Evolutionary conservation across 2,113 vertebrate genomes (phyloP).

Genomic region (Caloenas nicobarica): DNA sequence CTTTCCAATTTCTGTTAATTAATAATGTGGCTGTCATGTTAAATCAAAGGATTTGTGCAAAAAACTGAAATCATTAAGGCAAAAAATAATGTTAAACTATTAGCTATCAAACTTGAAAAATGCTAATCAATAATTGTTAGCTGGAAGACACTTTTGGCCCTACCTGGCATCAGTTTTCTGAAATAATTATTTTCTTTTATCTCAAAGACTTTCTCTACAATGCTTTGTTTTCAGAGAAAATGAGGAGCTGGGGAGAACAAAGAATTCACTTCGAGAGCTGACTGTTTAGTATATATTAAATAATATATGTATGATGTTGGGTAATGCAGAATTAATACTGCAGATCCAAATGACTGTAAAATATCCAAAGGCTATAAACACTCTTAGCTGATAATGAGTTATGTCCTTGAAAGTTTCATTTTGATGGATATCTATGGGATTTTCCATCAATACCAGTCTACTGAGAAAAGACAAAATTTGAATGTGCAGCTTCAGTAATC

Average conservation of each 20-base stretch:
- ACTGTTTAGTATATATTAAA: constrained; percentile 22
- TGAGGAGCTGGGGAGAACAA: not conserved
- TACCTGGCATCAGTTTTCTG: not conserved
- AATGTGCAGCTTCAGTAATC: constrained; percentile 30
- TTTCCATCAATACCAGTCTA: constrained; percentile 50
- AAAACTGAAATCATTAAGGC: not conserved
- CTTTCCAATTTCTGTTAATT: constrained; percentile 24
- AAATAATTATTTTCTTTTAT: constrained; percentile 16
- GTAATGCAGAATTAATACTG: not conserved
- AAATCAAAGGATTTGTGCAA: constrained; percentile 10
- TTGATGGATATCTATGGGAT: constrained; percentile 58
- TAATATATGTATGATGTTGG: not conserved
- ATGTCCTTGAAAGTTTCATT: constrained; percentile 61
- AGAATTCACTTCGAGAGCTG: not conserved
- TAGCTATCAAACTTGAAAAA: constrained; percentile 28
- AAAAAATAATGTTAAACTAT: not conserved
- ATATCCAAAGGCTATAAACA: constrained; percentile 52
- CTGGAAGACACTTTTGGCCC: constrained; percentile 29
- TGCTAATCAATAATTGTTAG: constrained; percentile 41
- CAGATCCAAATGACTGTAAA: constrained; percentile 1
- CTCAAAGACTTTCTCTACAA: not conserved
- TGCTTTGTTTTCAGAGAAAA: constrained; percentile 36
- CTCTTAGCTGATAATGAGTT: constrained; percentile 54
- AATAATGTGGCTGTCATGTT: not conserved
- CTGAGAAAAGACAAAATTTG: constrained; percentile 38